phyloP scores from a whole-genome alignment of 2,113 vertebrate species.

The Holacanthus passer region DNA sequence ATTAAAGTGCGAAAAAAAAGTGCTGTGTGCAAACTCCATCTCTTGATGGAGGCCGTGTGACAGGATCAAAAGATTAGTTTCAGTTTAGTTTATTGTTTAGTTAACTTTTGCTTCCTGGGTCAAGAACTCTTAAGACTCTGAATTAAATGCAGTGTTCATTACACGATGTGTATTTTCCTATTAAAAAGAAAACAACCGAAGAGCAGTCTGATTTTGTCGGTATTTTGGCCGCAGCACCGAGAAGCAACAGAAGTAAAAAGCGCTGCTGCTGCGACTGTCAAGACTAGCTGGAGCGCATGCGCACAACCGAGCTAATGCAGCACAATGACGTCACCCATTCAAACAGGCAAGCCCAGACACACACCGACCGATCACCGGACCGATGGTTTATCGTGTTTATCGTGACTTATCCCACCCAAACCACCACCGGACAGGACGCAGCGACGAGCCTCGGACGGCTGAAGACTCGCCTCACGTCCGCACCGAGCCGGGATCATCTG shows the following conservation, averaged over 20 bases:
- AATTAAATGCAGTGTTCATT: too few species aligned
- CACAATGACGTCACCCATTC: conserved; percentile 73
- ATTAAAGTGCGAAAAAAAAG: too few species aligned
- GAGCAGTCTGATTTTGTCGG: too few species aligned
- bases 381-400: conserved; percentile 1
- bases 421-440: neutral
- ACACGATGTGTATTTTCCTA: too few species aligned
- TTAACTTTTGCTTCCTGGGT: too few species aligned
- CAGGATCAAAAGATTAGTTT: neutral
- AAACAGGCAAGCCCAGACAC: conserved; percentile 78
- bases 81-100: neutral
- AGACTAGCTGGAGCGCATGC: conserved; percentile 66
- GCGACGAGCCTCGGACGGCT: neutral
- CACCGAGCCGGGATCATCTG: neutral
- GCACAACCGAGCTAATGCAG: conserved; percentile 59
- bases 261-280: neutral
- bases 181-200: too few species aligned
- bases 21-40: too few species aligned
- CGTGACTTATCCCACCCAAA: neutral
- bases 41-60: neutral
- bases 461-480: neutral
- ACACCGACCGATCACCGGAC: conserved; percentile 52
- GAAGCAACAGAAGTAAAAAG: neutral
- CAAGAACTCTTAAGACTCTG: too few species aligned
- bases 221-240: too few species aligned